Evolutionary conservation across 2,888 invertebrate species (phyloP).

Genomic region (Leucophenga montana): DNA sequence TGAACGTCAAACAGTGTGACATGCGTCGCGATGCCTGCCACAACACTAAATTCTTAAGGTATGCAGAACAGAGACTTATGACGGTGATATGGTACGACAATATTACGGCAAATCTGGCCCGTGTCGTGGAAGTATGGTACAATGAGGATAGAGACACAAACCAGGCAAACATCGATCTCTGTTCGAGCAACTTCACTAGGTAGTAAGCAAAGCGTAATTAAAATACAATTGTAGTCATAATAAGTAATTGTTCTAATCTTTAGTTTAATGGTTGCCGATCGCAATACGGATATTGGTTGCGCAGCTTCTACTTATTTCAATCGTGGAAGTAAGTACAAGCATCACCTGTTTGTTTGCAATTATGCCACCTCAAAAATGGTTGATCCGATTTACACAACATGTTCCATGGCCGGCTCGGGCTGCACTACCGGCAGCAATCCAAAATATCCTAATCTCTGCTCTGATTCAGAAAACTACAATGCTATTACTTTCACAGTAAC

Average conservation of each 20-base stretch:
- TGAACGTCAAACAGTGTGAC: constrained; percentile 56
- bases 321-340: not conserved
- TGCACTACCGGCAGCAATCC: constrained; percentile 38
- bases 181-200: too few species aligned
- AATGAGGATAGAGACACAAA: too few species aligned
- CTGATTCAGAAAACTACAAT: not conserved
- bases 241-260: too few species aligned
- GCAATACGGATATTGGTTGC: not conserved
- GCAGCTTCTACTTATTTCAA: not conserved
- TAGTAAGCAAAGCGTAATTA: too few species aligned
- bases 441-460: constrained; percentile 15
- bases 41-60: constrained; percentile 55
- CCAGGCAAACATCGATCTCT: too few species aligned
- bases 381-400: constrained; percentile 43
- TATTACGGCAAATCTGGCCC: not conserved
- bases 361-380: constrained; percentile 2
- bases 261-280: constrained; percentile 23
- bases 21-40: constrained; percentile 59
- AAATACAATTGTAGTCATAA: too few species aligned
- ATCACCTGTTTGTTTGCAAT: not conserved
- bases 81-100: constrained; percentile 37
- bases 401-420: constrained; percentile 29
- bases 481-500: not conserved
- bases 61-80: constrained; percentile 64
- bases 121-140: constrained; percentile 57